A percentile compares a stretch with the other conserved stretches of the same genome.
phyloP scores from a whole-genome alignment of 2,113 vertebrate genomes.

The Solea senegalensis region DNA sequence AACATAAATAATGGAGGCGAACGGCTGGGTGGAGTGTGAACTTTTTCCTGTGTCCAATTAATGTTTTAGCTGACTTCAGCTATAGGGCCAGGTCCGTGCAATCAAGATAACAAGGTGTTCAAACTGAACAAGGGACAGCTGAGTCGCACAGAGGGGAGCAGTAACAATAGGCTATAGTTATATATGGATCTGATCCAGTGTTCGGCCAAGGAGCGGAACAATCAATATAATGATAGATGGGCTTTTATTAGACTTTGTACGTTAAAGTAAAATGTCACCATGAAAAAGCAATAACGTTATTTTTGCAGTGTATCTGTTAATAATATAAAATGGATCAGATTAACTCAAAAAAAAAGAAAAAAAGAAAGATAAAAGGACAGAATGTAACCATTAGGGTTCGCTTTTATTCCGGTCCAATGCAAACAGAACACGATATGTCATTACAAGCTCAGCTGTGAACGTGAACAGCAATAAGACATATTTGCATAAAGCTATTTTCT shows the following conservation, averaged over 20 bases:
- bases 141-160: slow-evolving; percentile 39
- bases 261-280: slow-evolving; percentile 23
- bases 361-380: no score
- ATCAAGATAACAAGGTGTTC: slow-evolving; percentile 79
- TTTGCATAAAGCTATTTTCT: slow-evolving; percentile 42
- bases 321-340: neutral
- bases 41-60: slow-evolving; percentile 81
- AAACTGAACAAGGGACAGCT: slow-evolving; percentile 46
- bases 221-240: slow-evolving; percentile 43
- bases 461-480: slow-evolving; percentile 39
- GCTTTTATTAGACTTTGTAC: slow-evolving; percentile 34
- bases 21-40: slow-evolving; percentile 72
- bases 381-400: neutral
- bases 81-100: slow-evolving; percentile 60
- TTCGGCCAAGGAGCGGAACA: slow-evolving; percentile 19
- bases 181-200: slow-evolving; percentile 32
- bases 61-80: slow-evolving; percentile 82
- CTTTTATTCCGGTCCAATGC: slow-evolving; percentile 8
- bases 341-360: neutral
- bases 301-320: neutral
- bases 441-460: slow-evolving; percentile 22
- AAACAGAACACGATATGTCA: neutral
- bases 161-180: slow-evolving; percentile 46
- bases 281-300: neutral
- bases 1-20: slow-evolving; percentile 79